These are phyloP conservation scores for Eurytemora carolleeae DNA, from an alignment of 1,140 invertebrate species.

Conservation along the genomic window DNA sequence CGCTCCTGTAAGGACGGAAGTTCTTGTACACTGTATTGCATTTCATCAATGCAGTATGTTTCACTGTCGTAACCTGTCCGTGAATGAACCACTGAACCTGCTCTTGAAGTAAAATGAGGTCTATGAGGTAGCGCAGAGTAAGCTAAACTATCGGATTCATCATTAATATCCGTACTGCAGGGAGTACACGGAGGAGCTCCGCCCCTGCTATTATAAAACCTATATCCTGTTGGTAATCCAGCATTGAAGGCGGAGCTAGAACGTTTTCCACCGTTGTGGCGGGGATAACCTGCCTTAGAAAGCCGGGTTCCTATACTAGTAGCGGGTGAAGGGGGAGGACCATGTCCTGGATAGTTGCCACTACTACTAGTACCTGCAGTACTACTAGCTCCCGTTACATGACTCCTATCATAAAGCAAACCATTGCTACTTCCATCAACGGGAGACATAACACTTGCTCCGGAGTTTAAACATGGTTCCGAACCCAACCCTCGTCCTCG, in stretches of 20 bases:
- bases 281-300: slow-evolving; percentile 1
- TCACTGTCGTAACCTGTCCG: slow-evolving; percentile 14
- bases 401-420: slow-evolving; percentile 11
- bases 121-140: neutral
- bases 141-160: slow-evolving; percentile 47
- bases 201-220: slow-evolving; percentile 53
- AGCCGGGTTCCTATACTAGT: neutral
- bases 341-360: neutral
- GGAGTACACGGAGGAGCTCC: slow-evolving; percentile 77
- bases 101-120: neutral
- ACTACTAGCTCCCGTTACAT: slow-evolving; percentile 13
- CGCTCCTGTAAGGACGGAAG: neutral
- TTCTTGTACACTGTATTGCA: neutral
- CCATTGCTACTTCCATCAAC: slow-evolving; percentile 3
- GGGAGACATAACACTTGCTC: neutral
- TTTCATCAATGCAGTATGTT: slow-evolving; percentile 1
- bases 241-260: neutral
- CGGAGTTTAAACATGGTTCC: neutral
- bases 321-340: slow-evolving; percentile 6
- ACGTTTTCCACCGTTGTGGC: neutral
- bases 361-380: neutral
- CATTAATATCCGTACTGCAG: slow-evolving; percentile 77
- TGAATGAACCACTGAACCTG: slow-evolving; percentile 1
- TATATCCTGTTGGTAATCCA: slow-evolving; percentile 28
- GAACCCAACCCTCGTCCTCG: neutral